Evolutionary conservation across 2,797 vertebrate genomes (phyloP), one percentile per base, ranked within the genome.

Genomic region (Trachurus trachurus): DNA sequence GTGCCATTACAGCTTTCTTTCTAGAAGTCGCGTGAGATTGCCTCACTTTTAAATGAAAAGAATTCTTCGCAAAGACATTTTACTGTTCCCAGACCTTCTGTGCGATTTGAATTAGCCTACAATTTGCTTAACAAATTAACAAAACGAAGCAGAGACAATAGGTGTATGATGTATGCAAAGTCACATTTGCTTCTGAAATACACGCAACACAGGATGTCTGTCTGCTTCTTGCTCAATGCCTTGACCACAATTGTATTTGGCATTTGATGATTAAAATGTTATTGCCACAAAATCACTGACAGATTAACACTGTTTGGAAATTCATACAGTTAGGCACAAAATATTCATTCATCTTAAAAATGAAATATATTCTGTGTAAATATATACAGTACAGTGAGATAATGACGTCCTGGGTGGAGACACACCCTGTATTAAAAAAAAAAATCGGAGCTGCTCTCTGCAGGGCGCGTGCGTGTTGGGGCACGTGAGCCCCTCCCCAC

Each of bases 231-330:
- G 39, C 42, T 76, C 15, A 44, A 10, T 42, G 21, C 71, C 5
- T 22, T 52, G n/a, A 5, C 57, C 57, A 39, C 42, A 52, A 63
- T 59, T 71, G 34, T 26, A 37, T 6, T 6, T 31, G 54, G 31
- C 13, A 40, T 61, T 54, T 70, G 69, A 77, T 71, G 29, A 78
- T 71, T 65, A 19, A 59, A 50, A 49, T 75, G 29, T 53, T 40
- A 21, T 26, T 31, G 50, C 21, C 50, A 52, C 49, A 52, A 42
- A 50, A 11, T 47, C 26, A 9, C 22, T 62, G 44, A 59, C 45
- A 50, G n/a, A n/a, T 59, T 54, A 29, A 37, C 6, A 9, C 34
- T 8, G 6, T 58, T 57, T 39, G 44, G 45, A 77, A 16, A 39
- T 47, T 34, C 13, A 16, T 26, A 16, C 57, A 26, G 19, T 22